Evolutionary conservation across 1,140 invertebrate genomes (phyloP).

Genomic region (Zaprionus taronus): DNA sequence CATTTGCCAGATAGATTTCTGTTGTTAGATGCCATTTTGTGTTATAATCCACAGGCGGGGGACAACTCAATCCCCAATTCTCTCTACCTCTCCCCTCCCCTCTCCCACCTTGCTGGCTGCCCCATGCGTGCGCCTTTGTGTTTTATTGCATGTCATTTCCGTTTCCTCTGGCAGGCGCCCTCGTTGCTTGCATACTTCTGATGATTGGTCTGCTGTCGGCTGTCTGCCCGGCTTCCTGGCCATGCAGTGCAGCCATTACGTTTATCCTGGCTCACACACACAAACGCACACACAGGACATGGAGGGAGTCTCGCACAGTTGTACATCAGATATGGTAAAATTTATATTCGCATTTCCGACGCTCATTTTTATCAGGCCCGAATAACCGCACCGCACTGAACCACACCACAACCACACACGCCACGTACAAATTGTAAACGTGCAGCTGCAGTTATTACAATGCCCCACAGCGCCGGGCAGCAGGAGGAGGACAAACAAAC

Average conservation of each 20-base stretch:
- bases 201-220: conserved; percentile 74
- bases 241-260: conserved; percentile 70
- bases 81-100: neutral
- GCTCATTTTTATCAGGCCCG: conserved; percentile 78
- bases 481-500: conserved; percentile 41
- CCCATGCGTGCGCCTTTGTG: conserved; percentile 74
- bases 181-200: conserved; percentile 64
- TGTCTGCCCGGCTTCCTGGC: conserved; percentile 71
- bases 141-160: conserved; percentile 84
- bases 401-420: conserved; percentile 39
- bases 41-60: conserved; percentile 68
- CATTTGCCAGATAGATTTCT: conserved; percentile 78
- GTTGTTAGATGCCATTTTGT: conserved; percentile 78
- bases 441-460: conserved; percentile 68
- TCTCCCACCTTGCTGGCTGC: neutral
- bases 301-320: conserved; percentile 43
- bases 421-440: conserved; percentile 72
- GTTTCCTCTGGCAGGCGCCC: conserved; percentile 55
- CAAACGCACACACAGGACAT: conserved; percentile 17
- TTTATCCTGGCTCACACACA: conserved; percentile 58
- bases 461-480: conserved; percentile 27
- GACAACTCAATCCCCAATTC: neutral
- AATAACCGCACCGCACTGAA: conserved; percentile 36
- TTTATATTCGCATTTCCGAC: conserved; percentile 83
- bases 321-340: conserved; percentile 80